Evolutionary conservation across 92 coral and sea anemone species (phyloP).

Genomic region (Siderastrea siderea): DNA sequence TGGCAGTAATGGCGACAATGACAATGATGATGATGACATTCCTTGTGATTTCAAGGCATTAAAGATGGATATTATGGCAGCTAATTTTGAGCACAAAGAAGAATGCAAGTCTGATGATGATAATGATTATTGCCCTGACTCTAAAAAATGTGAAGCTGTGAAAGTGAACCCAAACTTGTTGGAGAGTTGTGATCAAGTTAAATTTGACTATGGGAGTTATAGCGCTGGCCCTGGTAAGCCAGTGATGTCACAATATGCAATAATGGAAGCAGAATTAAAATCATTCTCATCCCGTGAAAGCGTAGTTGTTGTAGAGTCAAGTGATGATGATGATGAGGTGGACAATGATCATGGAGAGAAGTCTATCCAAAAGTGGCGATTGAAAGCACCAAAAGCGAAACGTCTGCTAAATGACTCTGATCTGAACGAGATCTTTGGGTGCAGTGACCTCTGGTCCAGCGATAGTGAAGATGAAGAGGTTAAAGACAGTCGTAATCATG

Average conservation of each 20-base stretch:
- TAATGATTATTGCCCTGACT: background rate
- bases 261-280: background rate
- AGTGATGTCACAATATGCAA: background rate
- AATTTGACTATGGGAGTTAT: background rate
- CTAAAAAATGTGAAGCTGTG: background rate
- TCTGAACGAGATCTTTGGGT: conserved; percentile 27
- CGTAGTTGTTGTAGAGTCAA: background rate
- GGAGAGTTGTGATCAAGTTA: background rate
- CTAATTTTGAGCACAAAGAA: background rate
- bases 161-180: background rate
- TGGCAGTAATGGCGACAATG: background rate
- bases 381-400: background rate
- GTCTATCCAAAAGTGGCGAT: background rate
- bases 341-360: background rate
- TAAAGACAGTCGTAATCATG: background rate
- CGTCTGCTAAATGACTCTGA: background rate
- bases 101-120: background rate
- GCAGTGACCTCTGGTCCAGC: conserved; percentile 48
- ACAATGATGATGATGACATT: background rate
- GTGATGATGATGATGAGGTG: background rate
- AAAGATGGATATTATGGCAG: background rate
- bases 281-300: background rate
- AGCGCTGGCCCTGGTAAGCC: background rate
- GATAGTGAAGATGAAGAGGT: conserved; percentile 33
- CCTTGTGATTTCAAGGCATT: background rate